These are phyloP conservation scores for Pteria penguin DNA, from an alignment of 2,888 invertebrate species.

Conservation along the genomic window DNA sequence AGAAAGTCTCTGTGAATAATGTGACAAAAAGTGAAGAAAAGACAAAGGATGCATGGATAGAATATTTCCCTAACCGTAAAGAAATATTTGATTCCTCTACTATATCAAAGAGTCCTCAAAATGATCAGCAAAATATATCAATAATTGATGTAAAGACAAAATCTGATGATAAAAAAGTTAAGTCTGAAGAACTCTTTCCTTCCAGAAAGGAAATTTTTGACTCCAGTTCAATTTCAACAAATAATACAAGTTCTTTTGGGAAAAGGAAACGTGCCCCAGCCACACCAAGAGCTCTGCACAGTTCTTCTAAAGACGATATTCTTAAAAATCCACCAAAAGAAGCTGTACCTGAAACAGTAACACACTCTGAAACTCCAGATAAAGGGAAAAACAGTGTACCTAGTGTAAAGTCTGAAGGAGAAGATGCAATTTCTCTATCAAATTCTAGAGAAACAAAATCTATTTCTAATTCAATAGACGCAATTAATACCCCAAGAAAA, in stretches of 20 bases:
- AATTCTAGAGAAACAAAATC: neutral
- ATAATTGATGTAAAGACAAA: neutral
- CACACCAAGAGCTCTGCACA: neutral
- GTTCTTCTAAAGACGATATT: neutral
- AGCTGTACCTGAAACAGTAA: neutral
- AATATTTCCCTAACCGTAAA: neutral
- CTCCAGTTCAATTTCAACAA: neutral
- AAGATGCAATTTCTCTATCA: neutral
- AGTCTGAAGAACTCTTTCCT: slow-evolving; percentile 31
- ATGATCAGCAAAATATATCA: neutral
- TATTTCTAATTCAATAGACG: neutral
- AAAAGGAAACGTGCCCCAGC: slow-evolving; percentile 17
- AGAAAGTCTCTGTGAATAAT: too few relatives aligned
- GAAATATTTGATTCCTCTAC: neutral
- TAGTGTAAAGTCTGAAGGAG: neutral
- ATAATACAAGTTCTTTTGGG: neutral
- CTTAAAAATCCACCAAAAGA: neutral
- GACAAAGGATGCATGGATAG: too few relatives aligned
- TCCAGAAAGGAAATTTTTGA: slow-evolving; percentile 24
- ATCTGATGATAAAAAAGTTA: slow-evolving; percentile 10
- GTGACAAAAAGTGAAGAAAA: too few relatives aligned
- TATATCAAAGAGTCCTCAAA: neutral
- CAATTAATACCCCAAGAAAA: neutral
- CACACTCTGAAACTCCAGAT: neutral
- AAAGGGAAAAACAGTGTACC: neutral